phyloP scores from a whole-genome alignment of 53 echinoderm and acorn worm species.

The Crossaster papposus region DNA sequence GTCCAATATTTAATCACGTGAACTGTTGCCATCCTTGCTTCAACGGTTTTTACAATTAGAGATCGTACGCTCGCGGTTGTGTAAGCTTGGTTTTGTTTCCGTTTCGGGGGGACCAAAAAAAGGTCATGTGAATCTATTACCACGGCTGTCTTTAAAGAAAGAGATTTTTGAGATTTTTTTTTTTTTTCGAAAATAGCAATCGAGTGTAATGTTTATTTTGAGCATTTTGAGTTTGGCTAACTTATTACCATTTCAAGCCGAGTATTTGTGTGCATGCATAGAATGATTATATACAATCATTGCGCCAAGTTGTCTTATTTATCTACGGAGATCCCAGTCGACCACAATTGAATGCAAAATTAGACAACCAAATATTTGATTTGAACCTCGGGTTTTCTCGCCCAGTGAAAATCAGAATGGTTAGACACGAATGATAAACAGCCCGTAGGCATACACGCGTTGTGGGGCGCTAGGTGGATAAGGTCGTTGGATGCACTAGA shows the following conservation, averaged over 20 bases:
- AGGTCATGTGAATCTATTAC: neutral
- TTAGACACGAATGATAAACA: constrained; percentile 17
- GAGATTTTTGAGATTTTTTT: neutral
- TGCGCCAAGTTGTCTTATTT: neutral
- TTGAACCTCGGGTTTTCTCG: neutral
- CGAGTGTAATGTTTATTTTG: neutral
- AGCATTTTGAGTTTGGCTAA: neutral
- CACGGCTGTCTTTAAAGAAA: neutral
- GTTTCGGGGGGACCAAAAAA: neutral
- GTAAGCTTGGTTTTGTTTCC: neutral
- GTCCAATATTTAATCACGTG: neutral
- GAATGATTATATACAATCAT: neutral
- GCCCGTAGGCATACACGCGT: neutral
- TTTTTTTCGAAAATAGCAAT: neutral
- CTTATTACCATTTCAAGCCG: neutral
- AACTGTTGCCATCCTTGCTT: neutral
- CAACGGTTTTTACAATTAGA: neutral
- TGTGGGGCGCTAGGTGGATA: neutral
- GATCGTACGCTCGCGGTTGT: neutral
- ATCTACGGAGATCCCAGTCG: neutral
- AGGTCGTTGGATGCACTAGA: neutral
- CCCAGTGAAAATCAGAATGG: constrained; percentile 6
- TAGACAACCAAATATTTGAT: constrained; percentile 9
- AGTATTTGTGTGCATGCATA: neutral
- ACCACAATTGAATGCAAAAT: neutral